Evolutionary conservation across 2,113 vertebrate genomes (phyloP).

Genomic region (Ascaphus truei): DNA sequence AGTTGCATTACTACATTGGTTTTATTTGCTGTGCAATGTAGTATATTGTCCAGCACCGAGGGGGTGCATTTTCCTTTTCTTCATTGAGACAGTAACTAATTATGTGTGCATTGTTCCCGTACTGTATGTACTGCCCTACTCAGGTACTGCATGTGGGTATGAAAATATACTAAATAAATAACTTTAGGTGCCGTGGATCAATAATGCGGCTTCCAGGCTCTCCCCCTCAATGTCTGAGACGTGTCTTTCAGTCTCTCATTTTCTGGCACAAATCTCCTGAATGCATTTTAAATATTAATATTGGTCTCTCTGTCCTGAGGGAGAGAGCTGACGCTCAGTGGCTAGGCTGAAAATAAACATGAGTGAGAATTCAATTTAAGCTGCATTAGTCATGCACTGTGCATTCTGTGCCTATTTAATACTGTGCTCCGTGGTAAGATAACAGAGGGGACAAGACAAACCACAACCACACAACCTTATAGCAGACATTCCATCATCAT

Average conservation of each 20-base stretch:
- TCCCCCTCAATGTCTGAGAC: background rate
- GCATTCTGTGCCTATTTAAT: constrained; percentile 7
- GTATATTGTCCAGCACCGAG: too few relatives aligned
- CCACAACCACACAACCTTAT: background rate
- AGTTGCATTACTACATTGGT: background rate
- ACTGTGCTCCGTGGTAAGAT: background rate
- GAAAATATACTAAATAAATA: background rate
- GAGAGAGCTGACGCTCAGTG: background rate
- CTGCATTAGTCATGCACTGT: constrained; percentile 8
- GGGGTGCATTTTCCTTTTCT: background rate
- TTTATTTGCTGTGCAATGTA: background rate
- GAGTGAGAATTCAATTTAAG: background rate
- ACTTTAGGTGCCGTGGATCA: background rate
- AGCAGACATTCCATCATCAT: background rate
- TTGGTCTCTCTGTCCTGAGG: background rate
- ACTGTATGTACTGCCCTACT: background rate
- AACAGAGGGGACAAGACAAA: background rate
- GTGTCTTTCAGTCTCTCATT: background rate
- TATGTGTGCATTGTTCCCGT: too few relatives aligned
- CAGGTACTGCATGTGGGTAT: background rate
- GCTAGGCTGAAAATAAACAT: background rate
- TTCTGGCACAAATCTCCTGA: background rate
- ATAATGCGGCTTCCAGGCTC: background rate
- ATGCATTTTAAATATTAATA: constrained; percentile 18
- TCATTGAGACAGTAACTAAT: too few relatives aligned